Evolutionary conservation across 2,888 invertebrate genomes (phyloP).

Genomic region (Argyra leucocephala): DNA sequence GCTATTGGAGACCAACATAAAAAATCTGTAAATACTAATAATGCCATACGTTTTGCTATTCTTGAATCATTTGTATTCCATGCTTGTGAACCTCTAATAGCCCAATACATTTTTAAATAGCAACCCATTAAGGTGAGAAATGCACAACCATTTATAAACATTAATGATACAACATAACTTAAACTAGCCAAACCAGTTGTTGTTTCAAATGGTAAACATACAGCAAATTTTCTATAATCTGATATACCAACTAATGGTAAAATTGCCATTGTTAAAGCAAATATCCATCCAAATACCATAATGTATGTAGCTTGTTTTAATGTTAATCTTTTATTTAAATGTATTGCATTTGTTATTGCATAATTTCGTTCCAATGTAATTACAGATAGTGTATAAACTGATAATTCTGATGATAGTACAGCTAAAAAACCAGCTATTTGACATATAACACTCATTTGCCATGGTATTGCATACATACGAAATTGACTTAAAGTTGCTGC

Average conservation of each 20-base stretch:
- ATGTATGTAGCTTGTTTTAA: constrained; percentile 83
- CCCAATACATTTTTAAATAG: constrained; percentile 95
- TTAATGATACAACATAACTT: constrained; percentile 80
- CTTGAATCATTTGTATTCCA: constrained; percentile 97
- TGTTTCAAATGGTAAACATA: constrained; percentile 92
- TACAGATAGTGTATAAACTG: constrained; percentile 90
- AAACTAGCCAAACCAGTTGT: constrained; percentile 65
- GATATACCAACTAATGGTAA: constrained; percentile 85
- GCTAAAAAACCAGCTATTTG: constrained; percentile 90
- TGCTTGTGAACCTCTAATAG: constrained; percentile 90
- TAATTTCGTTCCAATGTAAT: constrained; percentile 93
- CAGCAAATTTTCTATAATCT: constrained; percentile 92
- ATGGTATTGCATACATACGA: constrained; percentile 89
- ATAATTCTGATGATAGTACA: constrained; percentile 85
- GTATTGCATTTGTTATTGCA: constrained; percentile 96
- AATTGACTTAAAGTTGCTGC: constrained; percentile 93
- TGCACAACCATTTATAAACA: constrained; percentile 86
- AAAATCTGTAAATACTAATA: constrained; percentile 94
- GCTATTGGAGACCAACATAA: constrained; percentile 98
- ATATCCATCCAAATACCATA: constrained; percentile 88
- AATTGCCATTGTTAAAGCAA: constrained; percentile 75
- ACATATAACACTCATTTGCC: constrained; percentile 93
- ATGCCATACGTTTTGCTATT: constrained; percentile 92
- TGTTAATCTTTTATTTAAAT: constrained; percentile 86
- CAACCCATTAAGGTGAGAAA: constrained; percentile 92